phyloP scores from a whole-genome alignment of 2,888 invertebrate species.

The Pyrrhosoma nymphula region DNA sequence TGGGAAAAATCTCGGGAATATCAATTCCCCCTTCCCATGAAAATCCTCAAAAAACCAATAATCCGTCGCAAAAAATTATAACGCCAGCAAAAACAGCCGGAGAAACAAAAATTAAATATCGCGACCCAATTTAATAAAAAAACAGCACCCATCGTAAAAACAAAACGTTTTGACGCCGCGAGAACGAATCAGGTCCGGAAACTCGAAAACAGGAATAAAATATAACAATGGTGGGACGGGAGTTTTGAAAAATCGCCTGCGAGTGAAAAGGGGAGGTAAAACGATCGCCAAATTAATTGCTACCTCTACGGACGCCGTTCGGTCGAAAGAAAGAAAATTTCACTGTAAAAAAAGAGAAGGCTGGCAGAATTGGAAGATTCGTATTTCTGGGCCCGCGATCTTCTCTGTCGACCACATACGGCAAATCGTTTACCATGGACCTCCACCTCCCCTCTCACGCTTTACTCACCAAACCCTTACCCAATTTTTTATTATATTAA shows the following conservation, averaged over 20 bases:
- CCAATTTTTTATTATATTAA: no score
- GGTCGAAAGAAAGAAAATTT: slow-evolving; percentile 13
- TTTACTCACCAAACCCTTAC: no score
- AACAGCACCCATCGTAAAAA: not conserved
- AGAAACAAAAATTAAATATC: slow-evolving; percentile 17
- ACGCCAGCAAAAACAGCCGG: not conserved
- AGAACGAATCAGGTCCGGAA: not conserved
- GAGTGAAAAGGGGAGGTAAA: not conserved
- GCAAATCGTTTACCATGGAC: not conserved
- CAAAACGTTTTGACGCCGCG: not conserved
- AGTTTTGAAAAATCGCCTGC: not conserved
- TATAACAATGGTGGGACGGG: not conserved
- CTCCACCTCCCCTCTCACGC: not conserved
- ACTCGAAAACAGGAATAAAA: not conserved
- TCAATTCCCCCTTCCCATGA: not conserved
- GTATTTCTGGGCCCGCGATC: not conserved
- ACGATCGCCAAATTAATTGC: slow-evolving; percentile 3
- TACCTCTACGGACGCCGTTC: not conserved
- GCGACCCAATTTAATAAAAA: slow-evolving; percentile 7
- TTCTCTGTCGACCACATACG: not conserved
- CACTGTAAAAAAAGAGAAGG: not conserved
- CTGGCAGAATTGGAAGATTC: not conserved
- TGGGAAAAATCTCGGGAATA: not conserved
- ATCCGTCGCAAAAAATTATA: not conserved
- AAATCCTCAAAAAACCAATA: slow-evolving; percentile 5